Evolutionary conservation across 1,140 invertebrate species (phyloP).

Genomic region (Diachasmimorpha longicaudata): DNA sequence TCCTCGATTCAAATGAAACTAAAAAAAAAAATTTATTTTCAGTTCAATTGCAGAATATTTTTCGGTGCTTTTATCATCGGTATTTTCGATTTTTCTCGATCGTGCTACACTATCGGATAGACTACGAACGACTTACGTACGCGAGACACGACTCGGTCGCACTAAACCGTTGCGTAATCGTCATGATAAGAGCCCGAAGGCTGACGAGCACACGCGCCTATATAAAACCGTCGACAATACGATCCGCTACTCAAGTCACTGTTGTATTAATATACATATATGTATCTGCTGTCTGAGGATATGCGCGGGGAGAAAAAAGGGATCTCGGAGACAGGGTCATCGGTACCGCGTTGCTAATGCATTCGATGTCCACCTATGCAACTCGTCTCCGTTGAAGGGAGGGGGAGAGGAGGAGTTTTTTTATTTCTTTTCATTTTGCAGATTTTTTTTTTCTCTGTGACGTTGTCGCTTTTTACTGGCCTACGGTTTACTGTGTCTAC

Average conservation of each 20-base stretch:
- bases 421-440: background rate
- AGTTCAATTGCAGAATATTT: background rate
- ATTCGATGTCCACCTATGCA: background rate
- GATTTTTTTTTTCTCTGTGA: background rate
- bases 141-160: slow-evolving; percentile 24
- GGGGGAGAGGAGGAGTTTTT: no score
- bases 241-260: slow-evolving; percentile 2
- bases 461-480: background rate
- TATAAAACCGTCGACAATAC: slow-evolving; percentile 8
- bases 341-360: background rate
- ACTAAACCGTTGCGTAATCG: slow-evolving; percentile 28
- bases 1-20: no score
- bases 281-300: background rate
- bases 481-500: background rate
- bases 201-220: slow-evolving; percentile 18
- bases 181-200: slow-evolving; percentile 33
- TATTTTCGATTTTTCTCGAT: background rate
- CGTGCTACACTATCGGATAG: slow-evolving; percentile 11
- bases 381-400: background rate
- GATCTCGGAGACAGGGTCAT: slow-evolving; percentile 13
- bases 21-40: background rate
- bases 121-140: slow-evolving; percentile 26
- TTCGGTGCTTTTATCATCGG: background rate
- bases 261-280: background rate
- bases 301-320: background rate